Base-by-base conservation (phyloP, 2,797 vertebrate genomes). In the Semotilus atromaculatus region DNA sequence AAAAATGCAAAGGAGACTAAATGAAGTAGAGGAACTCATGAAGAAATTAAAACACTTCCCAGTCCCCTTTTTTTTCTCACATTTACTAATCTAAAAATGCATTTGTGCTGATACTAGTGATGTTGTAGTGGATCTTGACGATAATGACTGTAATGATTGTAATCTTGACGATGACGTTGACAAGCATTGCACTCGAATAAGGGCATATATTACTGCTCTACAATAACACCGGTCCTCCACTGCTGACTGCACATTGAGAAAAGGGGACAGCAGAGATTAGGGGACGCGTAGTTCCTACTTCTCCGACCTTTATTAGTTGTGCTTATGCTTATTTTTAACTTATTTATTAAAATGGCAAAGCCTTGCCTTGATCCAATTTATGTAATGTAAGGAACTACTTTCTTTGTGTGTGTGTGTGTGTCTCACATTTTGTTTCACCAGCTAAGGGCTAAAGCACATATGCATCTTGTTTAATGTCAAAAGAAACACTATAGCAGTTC, bases 381-480 rank as follows among this genome's bases (percentile, higher is more conserved):
- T 70, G 71, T 55, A 73, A 86, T 53, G 64, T 53, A 87, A 89
- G 68, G 67, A 85, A 86, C 89, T 88, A 75, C 85, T 87, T 82
- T 85, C 73, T 74, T n/a, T n/a, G 64, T 81, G 45, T 36, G 31
- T 67, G 31, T 55, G 53, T 58, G 58, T 82, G 64, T 53, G 45
- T 53, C 53, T 85, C 36, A 51, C 45, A 78, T 78, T 85, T 72
- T 75, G 64, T 84, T 73, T 84, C 84, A 90, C 89, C 86, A 91
- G 91, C 91, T 92, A 94, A 95, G 94, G 93, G 94, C 95, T 95
- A 93, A 90, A 93, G 89, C 89, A 90, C 87, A 92, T 58, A 84
- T 89, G 91, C 92, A 89, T 91, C 88, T 87, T 93, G 90, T 91
- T 88, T 85, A 80, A 78, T 55, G 29, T 86, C 62, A 85, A 38